Evolutionary conservation across 2,888 invertebrate genomes (phyloP), one percentile per base, ranked within the genome.

Genomic region (Bombyx huttoni): DNA sequence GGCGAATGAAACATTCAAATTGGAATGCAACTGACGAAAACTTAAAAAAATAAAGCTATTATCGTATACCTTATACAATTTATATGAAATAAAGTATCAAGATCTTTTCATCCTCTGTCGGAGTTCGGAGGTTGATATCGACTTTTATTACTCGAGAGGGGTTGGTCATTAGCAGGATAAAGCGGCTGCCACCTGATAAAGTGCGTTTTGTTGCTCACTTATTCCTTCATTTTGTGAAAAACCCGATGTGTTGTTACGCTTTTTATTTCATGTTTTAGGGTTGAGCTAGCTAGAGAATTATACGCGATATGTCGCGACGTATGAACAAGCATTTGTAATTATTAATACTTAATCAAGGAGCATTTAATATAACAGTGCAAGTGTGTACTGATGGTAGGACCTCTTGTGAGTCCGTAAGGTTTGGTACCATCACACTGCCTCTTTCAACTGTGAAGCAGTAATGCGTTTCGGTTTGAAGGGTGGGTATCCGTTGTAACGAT

Each of bases 141-240:
- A 86, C 86, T 87, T 87, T 84, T 86, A 87, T 87, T 87, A 85
- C 81, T 75, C 76, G 68, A 67, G 83, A 81, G 85, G 84, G 85
- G 85, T 80, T 81, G 85, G 85, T 87, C 86, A 86, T 88, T 87
- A 88, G 84, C 79, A 72, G 82, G 75, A 84, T 86, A 86, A 86
- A 86, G 84, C 86, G 81, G 71, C 81, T 80, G 84, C 82, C 86
- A 86, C 86, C 87, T 88, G 85, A 87, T 86, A 84, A 87, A 87
- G 85, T 86, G 86, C 85, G 86, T 84, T 87, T 87, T 86, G 85
- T 87, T 86, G 85, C 86, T 85, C 81, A 72, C 82, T 85, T 86
- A 80, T 77, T 78, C 73, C 74, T 74, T 68, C 68, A 67, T 68
- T 68, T 61, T 61, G 61, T 64, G 65, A 64, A 68, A 62, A 59